These are phyloP conservation scores for Eulithis prunata DNA, from an alignment of 2,888 invertebrate species.

Conservation along the genomic window DNA sequence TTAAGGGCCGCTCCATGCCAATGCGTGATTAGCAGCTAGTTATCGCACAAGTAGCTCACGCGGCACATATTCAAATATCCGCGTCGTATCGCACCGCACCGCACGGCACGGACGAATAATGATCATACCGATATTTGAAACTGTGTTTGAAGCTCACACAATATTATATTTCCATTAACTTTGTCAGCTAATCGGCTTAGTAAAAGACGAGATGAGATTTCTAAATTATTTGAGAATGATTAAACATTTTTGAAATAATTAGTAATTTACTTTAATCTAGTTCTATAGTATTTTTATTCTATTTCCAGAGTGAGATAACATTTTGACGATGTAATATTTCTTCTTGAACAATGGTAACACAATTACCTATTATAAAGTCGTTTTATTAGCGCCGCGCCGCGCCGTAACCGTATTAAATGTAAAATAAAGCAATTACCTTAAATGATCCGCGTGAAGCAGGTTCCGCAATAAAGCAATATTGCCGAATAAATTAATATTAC, in stretches of 20 bases:
- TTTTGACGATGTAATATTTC: constrained; percentile 5
- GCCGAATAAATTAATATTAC: constrained; percentile 39
- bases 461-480: constrained; percentile 39
- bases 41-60: too few relatives aligned
- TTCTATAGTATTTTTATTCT: too few relatives aligned
- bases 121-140: too few relatives aligned
- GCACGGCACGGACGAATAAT: too few relatives aligned
- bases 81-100: too few relatives aligned
- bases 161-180: too few relatives aligned
- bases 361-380: constrained; percentile 27
- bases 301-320: background rate
- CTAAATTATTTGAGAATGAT: too few relatives aligned
- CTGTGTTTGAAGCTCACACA: too few relatives aligned
- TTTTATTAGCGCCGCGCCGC: constrained; percentile 27
- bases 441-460: constrained; percentile 35
- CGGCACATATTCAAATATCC: too few relatives aligned
- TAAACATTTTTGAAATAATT: background rate
- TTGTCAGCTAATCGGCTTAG: too few relatives aligned
- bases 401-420: constrained; percentile 35
- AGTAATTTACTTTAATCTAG: background rate
- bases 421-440: constrained; percentile 42
- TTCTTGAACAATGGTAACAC: constrained; percentile 14
- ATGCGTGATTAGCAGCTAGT: background rate
- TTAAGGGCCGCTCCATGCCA: background rate
- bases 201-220: too few relatives aligned